A percentile compares a stretch with the other conserved stretches of the same genome.
Conservation (phyloP, 1,140 invertebrate species). For the Tenebrio molitor region DNA sequence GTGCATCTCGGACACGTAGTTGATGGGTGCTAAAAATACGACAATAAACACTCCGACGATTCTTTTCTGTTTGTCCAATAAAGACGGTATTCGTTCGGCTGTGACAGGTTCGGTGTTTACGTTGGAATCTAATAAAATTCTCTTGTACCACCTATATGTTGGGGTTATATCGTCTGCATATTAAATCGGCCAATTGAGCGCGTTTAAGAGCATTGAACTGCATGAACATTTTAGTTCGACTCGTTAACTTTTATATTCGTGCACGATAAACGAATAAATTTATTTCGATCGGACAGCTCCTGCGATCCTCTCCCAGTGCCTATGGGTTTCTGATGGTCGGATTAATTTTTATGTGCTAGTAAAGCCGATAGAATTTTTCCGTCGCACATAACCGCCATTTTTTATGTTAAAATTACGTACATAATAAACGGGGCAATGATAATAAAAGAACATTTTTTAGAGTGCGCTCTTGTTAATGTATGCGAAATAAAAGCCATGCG, state of each 20-base stretch:
- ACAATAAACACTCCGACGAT: conserved; percentile 3
- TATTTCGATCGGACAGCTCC: conserved; percentile 32
- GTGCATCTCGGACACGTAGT: conserved; percentile 1
- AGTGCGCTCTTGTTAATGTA: neutral
- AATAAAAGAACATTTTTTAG: conserved; percentile 22
- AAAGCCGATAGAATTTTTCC: conserved; percentile 23
- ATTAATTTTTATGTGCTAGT: conserved; percentile 32
- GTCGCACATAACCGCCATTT: neutral
- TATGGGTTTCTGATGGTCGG: conserved; percentile 1
- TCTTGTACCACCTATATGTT: conserved; percentile 1
- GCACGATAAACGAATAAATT: conserved; percentile 44
- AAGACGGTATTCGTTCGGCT: neutral
- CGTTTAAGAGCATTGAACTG: conserved; percentile 47
- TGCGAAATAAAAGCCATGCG: conserved; percentile 16
- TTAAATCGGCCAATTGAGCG: conserved; percentile 46
- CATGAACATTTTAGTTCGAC: conserved; percentile 45
- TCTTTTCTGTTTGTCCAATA: conserved; percentile 14
- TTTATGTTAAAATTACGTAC: conserved; percentile 3
- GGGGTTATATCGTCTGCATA: conserved; percentile 31
- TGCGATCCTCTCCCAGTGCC: neutral
- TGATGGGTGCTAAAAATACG: conserved; percentile 8
- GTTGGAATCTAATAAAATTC: conserved; percentile 16
- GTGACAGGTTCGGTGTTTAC: conserved; percentile 19
- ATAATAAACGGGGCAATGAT: neutral
- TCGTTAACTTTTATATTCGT: conserved; percentile 46